A percentile compares a stretch with the other conserved stretches of the same genome.
Evolutionary conservation across 2,888 invertebrate species (phyloP).

Genomic region (Brachycybe producta): DNA sequence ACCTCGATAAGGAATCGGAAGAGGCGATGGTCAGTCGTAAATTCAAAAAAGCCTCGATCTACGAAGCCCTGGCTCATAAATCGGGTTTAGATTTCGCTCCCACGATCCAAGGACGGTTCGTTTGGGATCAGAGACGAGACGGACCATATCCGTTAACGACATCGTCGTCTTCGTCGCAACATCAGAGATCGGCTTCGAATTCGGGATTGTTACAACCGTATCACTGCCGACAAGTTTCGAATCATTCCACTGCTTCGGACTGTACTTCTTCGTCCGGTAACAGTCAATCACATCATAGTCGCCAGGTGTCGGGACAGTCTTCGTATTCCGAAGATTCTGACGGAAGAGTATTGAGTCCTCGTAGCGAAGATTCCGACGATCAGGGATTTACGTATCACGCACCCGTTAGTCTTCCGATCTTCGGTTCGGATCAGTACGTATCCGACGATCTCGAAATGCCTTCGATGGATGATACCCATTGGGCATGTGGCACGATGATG

Average conservation of each 20-base stretch:
- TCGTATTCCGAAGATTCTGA: conserved; percentile 40
- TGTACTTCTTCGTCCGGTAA: conserved; percentile 16
- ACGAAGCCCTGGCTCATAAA: conserved; percentile 23
- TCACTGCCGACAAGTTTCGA: conserved; percentile 18
- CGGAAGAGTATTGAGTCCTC: conserved; percentile 16
- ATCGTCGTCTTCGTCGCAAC: background rate
- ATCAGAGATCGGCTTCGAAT: conserved; percentile 6
- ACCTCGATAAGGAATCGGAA: conserved; percentile 29
- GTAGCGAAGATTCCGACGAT: conserved; percentile 1
- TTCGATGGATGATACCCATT: conserved; percentile 7
- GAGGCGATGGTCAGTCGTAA: conserved; percentile 23
- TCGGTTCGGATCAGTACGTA: conserved; percentile 5
- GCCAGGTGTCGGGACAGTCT: conserved; percentile 63
- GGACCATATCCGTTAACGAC: background rate
- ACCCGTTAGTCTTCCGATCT: conserved; percentile 1
- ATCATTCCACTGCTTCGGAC: conserved; percentile 19
- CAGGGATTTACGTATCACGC: conserved; percentile 7
- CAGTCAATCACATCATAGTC: conserved; percentile 63
- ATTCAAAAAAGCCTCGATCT: conserved; percentile 24
- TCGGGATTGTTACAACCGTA: conserved; percentile 9
- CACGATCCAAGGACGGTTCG: conserved; percentile 20
- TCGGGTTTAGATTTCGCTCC: conserved; percentile 23
- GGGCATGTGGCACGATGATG: background rate
- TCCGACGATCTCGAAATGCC: conserved; percentile 7
- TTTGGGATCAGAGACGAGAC: conserved; percentile 20